Percentiles rank a stretch among this genome's conserved stretches.
These are phyloP conservation scores for Oncorhynchus clarkii DNA, from an alignment of 2,113 vertebrate genomes.

Conservation along the genomic window DNA sequence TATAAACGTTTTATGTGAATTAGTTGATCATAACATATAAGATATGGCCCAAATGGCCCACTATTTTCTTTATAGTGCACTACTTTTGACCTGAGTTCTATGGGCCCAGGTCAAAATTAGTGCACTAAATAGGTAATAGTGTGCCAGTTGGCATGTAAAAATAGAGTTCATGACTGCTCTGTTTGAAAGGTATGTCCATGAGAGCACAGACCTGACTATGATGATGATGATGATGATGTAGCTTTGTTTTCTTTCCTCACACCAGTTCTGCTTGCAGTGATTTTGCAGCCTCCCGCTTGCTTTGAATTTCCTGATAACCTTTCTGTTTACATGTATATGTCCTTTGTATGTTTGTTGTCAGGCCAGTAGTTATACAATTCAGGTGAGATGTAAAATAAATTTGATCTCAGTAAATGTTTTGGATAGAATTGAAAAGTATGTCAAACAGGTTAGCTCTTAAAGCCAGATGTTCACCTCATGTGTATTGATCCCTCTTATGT, in stretches of 20 bases:
- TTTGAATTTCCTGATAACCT: neutral
- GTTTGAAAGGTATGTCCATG: conserved; percentile 52
- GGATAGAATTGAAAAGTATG: neutral
- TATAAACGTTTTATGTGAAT: neutral
- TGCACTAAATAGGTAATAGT: too few species aligned
- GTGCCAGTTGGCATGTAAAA: too few species aligned
- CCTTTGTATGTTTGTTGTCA: neutral
- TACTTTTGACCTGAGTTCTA: too few species aligned
- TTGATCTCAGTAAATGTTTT: neutral
- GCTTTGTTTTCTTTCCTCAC: neutral
- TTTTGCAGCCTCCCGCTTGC: neutral
- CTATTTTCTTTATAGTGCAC: too few species aligned
- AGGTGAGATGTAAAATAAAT: neutral
- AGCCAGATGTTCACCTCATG: neutral
- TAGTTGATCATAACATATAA: neutral
- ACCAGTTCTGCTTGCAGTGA: neutral
- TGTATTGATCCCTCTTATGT: conserved; percentile 15
- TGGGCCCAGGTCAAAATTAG: too few species aligned
- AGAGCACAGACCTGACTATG: neutral
- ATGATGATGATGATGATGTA: neutral
- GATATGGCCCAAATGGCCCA: neutral
- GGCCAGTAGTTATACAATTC: neutral
- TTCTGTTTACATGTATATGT: neutral
- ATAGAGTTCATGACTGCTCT: conserved; percentile 39
- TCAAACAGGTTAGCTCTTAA: neutral